Evolutionary conservation across 2,888 invertebrate genomes (phyloP).

Genomic region (Drosophila testacea): DNA sequence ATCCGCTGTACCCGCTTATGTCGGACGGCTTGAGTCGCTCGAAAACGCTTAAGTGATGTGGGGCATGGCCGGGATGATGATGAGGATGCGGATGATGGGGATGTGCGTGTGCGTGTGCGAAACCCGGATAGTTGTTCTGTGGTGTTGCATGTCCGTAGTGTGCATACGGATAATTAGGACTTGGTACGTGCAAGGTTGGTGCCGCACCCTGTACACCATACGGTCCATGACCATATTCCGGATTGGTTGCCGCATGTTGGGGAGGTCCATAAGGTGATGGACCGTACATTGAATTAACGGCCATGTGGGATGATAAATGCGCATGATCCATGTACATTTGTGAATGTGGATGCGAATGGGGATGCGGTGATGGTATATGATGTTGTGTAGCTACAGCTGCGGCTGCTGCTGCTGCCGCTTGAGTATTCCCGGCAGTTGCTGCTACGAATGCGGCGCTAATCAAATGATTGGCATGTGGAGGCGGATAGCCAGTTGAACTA

Average conservation of each 20-base stretch:
- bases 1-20: slow-evolving; percentile 86
- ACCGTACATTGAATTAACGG: slow-evolving; percentile 83
- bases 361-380: slow-evolving; percentile 26
- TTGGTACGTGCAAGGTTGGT: slow-evolving; percentile 88
- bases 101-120: slow-evolving; percentile 51
- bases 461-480: slow-evolving; percentile 84
- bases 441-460: slow-evolving; percentile 83
- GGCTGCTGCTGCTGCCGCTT: slow-evolving; percentile 39
- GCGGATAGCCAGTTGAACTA: slow-evolving; percentile 60
- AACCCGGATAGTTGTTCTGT: slow-evolving; percentile 67
- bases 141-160: slow-evolving; percentile 79
- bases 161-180: slow-evolving; percentile 89
- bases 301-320: slow-evolving; percentile 69
- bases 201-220: slow-evolving; percentile 48
- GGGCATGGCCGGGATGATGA: slow-evolving; percentile 68
- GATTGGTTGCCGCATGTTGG: slow-evolving; percentile 75
- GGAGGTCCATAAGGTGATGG: slow-evolving; percentile 64
- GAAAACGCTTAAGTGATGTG: slow-evolving; percentile 85
- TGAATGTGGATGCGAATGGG: slow-evolving; percentile 54
- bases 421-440: slow-evolving; percentile 76
- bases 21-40: slow-evolving; percentile 86
- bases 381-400: slow-evolving; percentile 33
- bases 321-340: slow-evolving; percentile 86
- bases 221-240: slow-evolving; percentile 46
- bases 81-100: slow-evolving; percentile 55